phyloP scores from a whole-genome alignment of 2,888 invertebrate genomes.

The Marasmarcha lunaedactyla region DNA sequence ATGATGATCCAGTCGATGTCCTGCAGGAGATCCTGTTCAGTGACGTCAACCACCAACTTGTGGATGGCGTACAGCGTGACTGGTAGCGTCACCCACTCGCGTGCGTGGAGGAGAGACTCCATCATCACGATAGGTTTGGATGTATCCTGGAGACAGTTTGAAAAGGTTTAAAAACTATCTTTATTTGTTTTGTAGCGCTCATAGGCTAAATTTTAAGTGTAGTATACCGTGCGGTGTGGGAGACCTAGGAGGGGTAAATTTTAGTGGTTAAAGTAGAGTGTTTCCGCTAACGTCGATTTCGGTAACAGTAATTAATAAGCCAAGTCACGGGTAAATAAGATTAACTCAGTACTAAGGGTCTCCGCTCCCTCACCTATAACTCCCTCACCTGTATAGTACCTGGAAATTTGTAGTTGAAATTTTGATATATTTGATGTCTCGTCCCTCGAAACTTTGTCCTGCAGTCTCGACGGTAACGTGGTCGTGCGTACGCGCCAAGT shows the following conservation, averaged over 20 bases:
- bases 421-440: constrained; percentile 66
- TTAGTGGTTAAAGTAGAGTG: too few species aligned
- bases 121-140: constrained; percentile 68
- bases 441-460: constrained; percentile 68
- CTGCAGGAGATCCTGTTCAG: constrained; percentile 59
- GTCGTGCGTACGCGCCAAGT: constrained; percentile 31
- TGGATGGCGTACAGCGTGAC: constrained; percentile 74
- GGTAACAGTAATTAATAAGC: too few species aligned
- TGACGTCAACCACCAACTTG: constrained; percentile 70
- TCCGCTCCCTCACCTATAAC: neutral
- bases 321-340: too few species aligned
- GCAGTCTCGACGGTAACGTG: constrained; percentile 38
- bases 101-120: constrained; percentile 72
- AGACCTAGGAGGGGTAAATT: too few species aligned
- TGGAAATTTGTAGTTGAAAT: constrained; percentile 64
- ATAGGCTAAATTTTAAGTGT: too few species aligned
- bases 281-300: too few species aligned
- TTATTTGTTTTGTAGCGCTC: too few species aligned
- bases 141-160: constrained; percentile 22
- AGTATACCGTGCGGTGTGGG: too few species aligned
- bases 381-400: constrained; percentile 24
- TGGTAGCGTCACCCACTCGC: constrained; percentile 79
- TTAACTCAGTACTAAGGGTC: too few species aligned
- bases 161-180: neutral
- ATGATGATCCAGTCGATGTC: constrained; percentile 75